Conservation (phyloP, 2,888 invertebrate genomes). For the Psylliodes chrysocephalus region DNA sequence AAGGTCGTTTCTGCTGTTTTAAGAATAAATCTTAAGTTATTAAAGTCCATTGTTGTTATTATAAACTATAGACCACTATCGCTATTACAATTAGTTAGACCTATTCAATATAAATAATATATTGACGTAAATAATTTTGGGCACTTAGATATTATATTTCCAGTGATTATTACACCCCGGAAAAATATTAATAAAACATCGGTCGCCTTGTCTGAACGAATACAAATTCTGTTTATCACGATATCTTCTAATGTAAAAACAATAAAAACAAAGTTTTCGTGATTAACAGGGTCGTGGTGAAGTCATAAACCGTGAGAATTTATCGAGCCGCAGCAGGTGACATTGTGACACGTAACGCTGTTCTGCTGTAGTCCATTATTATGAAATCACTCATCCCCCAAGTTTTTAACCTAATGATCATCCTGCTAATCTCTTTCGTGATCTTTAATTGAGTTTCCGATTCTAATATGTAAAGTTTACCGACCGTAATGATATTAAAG, state of each 20-base stretch:
- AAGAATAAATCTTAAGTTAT: too few species aligned
- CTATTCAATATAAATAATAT: too few species aligned
- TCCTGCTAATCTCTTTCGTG: slow-evolving; percentile 18
- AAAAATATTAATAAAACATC: slow-evolving; percentile 11
- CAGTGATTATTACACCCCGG: not conserved
- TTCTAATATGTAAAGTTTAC: not conserved
- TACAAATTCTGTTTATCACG: slow-evolving; percentile 20
- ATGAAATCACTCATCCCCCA: slow-evolving; percentile 52
- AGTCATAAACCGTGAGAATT: slow-evolving; percentile 61
- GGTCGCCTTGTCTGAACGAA: slow-evolving; percentile 11
- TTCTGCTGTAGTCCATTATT: slow-evolving; percentile 53
- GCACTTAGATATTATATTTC: slow-evolving; percentile 7
- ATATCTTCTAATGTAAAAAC: slow-evolving; percentile 37
- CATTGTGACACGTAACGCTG: slow-evolving; percentile 56
- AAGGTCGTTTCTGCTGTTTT: too few species aligned
- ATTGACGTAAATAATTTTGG: too few species aligned
- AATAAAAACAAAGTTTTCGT: slow-evolving; percentile 41
- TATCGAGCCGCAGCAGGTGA: slow-evolving; percentile 61
- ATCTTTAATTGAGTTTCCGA: slow-evolving; percentile 11
- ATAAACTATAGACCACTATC: too few species aligned
- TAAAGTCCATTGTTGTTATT: too few species aligned
- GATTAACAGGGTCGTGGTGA: slow-evolving; percentile 45
- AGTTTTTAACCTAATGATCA: slow-evolving; percentile 28
- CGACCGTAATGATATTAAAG: slow-evolving; percentile 3
- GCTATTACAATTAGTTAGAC: too few species aligned